These are phyloP conservation scores for Lucilia sericata DNA, from an alignment of 1,140 invertebrate species.

Conservation along the genomic window DNA sequence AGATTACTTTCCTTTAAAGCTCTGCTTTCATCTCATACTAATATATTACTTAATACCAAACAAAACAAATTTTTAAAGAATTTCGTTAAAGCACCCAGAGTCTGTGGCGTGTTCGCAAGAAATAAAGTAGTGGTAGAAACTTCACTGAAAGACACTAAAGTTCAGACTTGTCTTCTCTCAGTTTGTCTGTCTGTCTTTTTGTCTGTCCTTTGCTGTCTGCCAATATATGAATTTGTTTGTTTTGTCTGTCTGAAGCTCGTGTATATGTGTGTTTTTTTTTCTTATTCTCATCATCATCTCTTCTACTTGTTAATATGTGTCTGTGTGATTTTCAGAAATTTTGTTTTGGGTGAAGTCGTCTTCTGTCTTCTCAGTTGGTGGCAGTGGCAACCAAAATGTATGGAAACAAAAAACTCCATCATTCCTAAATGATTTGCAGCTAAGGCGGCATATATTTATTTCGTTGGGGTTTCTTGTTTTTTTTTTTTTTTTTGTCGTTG, in stretches of 20 bases:
- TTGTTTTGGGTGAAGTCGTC: background rate
- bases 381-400: conserved; percentile 27
- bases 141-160: conserved; percentile 21
- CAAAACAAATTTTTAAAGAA: background rate
- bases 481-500: background rate
- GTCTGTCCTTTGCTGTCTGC: conserved; percentile 29
- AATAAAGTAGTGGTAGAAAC: background rate
- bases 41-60: too few species aligned
- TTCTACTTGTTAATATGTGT: background rate
- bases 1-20: background rate
- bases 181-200: conserved; percentile 21
- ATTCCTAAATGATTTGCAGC: conserved; percentile 38
- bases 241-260: conserved; percentile 26
- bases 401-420: background rate
- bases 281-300: too few species aligned
- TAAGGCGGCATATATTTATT: conserved; percentile 33
- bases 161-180: conserved; percentile 24
- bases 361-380: conserved; percentile 41
- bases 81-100: background rate
- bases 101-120: background rate
- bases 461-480: background rate
- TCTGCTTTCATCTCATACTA: background rate
- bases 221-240: conserved; percentile 10
- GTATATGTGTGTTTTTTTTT: too few species aligned
- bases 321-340: background rate